Evolutionary conservation across 2,797 vertebrate species (phyloP).

Genomic region (Rhinella marina): DNA sequence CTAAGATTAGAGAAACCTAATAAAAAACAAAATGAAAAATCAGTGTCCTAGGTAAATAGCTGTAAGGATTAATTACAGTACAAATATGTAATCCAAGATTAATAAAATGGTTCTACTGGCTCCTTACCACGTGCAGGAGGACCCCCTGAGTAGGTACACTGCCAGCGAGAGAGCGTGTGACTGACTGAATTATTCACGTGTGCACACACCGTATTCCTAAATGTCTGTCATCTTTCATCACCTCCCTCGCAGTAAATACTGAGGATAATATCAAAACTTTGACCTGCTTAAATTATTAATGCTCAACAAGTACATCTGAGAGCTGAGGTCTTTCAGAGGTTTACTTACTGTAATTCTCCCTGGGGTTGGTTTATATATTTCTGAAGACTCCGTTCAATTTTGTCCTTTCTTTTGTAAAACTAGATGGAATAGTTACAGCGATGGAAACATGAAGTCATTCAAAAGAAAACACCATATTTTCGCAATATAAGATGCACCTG

Average conservation of each 20-base stretch:
- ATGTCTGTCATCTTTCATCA: slow-evolving; percentile 59
- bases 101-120: background rate
- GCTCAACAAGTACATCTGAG: slow-evolving; percentile 76
- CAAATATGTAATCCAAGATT: background rate
- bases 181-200: slow-evolving; percentile 35
- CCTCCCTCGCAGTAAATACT: slow-evolving; percentile 72
- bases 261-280: slow-evolving; percentile 76
- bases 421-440: background rate
- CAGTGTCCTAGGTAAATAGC: background rate
- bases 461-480: background rate
- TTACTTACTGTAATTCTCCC: slow-evolving; percentile 63
- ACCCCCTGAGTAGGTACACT: background rate
- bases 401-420: slow-evolving; percentile 17
- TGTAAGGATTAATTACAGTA: background rate
- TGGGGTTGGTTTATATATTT: slow-evolving; percentile 18
- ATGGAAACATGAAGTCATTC: background rate
- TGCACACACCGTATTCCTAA: slow-evolving; percentile 11
- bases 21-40: background rate
- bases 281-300: slow-evolving; percentile 79
- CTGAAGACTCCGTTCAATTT: slow-evolving; percentile 3
- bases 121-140: background rate
- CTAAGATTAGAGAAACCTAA: background rate
- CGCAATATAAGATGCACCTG: background rate
- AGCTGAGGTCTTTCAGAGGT: slow-evolving; percentile 66
- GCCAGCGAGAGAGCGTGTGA: background rate